Percentiles rank a stretch among this genome's conserved stretches.
Conservation (phyloP, 1,140 invertebrate species). For the Cydia splendana region DNA sequence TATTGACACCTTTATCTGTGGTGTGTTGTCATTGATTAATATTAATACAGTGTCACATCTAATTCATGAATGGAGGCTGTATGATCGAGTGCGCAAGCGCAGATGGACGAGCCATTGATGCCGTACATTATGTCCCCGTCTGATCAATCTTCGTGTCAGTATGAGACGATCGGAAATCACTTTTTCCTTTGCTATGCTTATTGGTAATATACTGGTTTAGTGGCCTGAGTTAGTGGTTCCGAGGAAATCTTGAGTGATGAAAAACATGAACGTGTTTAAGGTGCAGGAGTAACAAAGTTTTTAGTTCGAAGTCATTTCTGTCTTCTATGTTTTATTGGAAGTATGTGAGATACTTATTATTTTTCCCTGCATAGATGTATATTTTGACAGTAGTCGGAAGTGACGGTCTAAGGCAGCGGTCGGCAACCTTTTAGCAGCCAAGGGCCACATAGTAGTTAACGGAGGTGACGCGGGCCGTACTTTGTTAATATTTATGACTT, state of each 20-base stretch:
- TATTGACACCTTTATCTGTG: background rate
- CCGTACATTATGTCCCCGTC: conserved; percentile 5
- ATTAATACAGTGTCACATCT: conserved; percentile 11
- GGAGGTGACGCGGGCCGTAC: too few species aligned
- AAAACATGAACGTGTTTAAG: too few species aligned
- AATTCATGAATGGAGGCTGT: conserved; percentile 10
- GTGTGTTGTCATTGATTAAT: conserved; percentile 7
- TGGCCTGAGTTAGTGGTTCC: background rate
- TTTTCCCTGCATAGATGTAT: too few species aligned
- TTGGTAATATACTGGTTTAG: background rate
- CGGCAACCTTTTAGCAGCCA: too few species aligned
- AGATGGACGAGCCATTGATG: background rate
- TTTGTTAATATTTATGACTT: too few species aligned
- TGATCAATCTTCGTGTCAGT: conserved; percentile 8
- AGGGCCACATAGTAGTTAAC: too few species aligned
- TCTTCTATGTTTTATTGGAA: too few species aligned
- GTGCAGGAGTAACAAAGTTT: too few species aligned
- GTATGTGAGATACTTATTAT: too few species aligned
- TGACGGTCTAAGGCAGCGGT: too few species aligned
- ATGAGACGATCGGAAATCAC: conserved; percentile 11
- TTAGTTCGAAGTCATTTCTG: too few species aligned
- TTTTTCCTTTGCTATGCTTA: background rate
- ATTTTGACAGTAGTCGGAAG: too few species aligned
- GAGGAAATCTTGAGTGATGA: background rate
- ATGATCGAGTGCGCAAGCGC: background rate